Evolutionary conservation across 2,888 invertebrate species (phyloP).

Genomic region (Mesoligia furuncula): DNA sequence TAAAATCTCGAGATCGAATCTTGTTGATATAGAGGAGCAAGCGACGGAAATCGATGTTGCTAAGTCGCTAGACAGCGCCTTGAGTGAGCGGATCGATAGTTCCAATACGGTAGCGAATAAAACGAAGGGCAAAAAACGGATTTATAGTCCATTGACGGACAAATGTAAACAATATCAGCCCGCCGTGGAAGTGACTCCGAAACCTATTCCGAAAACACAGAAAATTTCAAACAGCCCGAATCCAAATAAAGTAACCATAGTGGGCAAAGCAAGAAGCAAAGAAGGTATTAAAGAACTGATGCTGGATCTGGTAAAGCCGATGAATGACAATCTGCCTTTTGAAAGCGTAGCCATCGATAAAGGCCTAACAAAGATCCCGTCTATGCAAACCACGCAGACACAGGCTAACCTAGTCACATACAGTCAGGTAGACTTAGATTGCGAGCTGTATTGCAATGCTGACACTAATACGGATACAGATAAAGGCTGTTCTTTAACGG

Average conservation of each 20-base stretch:
- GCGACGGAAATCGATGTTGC: slow-evolving; percentile 41
- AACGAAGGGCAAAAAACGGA: slow-evolving; percentile 75
- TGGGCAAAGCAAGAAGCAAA: slow-evolving; percentile 65
- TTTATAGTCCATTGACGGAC: slow-evolving; percentile 70
- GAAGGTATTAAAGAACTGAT: slow-evolving; percentile 83
- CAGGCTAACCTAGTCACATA: slow-evolving; percentile 81
- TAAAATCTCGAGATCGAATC: slow-evolving; percentile 55
- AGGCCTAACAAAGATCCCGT: slow-evolving; percentile 53
- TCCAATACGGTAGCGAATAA: neutral
- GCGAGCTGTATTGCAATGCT: slow-evolving; percentile 65
- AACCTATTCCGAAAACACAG: slow-evolving; percentile 74
- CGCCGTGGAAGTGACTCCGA: slow-evolving; percentile 75
- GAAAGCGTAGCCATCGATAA: slow-evolving; percentile 53
- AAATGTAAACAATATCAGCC: slow-evolving; percentile 54
- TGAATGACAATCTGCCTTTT: slow-evolving; percentile 75
- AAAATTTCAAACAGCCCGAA: slow-evolving; percentile 74
- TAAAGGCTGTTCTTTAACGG: neutral
- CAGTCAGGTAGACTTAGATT: slow-evolving; percentile 81
- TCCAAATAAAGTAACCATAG: neutral
- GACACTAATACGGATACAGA: slow-evolving; percentile 64
- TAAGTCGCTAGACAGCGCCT: neutral
- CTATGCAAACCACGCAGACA: slow-evolving; percentile 77
- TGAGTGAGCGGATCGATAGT: neutral
- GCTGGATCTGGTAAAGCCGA: slow-evolving; percentile 84
- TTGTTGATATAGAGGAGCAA: slow-evolving; percentile 64